These are phyloP conservation scores for Ormyrus nitidulus DNA, from an alignment of 2,888 invertebrate species.

Conservation along the genomic window DNA sequence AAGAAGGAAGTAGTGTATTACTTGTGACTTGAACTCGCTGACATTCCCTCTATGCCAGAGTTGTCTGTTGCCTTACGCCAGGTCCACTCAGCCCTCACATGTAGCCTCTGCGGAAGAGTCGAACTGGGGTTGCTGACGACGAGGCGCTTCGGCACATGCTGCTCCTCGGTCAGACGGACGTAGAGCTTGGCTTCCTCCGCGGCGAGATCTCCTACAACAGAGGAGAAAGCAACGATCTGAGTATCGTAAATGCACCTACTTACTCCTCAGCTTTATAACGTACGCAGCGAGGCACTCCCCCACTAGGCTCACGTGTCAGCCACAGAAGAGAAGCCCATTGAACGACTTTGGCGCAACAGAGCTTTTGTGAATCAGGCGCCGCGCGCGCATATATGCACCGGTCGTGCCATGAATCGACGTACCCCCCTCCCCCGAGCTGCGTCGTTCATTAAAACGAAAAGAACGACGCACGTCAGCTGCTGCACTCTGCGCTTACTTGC, in stretches of 20 bases:
- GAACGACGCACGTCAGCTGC: too few relatives aligned
- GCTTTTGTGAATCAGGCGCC: too few relatives aligned
- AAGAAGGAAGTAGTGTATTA: slow-evolving; percentile 54
- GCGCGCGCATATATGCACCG: too few relatives aligned
- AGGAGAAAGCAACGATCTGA: not conserved
- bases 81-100: slow-evolving; percentile 33
- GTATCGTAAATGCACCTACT: too few relatives aligned
- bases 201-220: slow-evolving; percentile 21
- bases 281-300: too few relatives aligned
- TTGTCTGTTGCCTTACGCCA: slow-evolving; percentile 30
- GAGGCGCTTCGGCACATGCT: slow-evolving; percentile 24
- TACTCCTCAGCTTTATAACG: too few relatives aligned
- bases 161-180: slow-evolving; percentile 7
- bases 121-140: slow-evolving; percentile 1
- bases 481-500: too few relatives aligned
- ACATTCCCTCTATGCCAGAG: slow-evolving; percentile 70
- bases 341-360: too few relatives aligned
- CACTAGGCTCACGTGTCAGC: too few relatives aligned
- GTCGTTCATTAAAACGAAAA: not conserved
- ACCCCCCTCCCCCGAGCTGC: too few relatives aligned
- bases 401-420: too few relatives aligned
- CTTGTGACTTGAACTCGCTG: slow-evolving; percentile 73
- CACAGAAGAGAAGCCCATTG: too few relatives aligned
- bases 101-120: slow-evolving; percentile 11
- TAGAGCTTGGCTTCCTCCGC: slow-evolving; percentile 18